These are phyloP conservation scores for Thalassarche chlororhynchos DNA, from an alignment of 2,113 vertebrate genomes.

Conservation along the genomic window DNA sequence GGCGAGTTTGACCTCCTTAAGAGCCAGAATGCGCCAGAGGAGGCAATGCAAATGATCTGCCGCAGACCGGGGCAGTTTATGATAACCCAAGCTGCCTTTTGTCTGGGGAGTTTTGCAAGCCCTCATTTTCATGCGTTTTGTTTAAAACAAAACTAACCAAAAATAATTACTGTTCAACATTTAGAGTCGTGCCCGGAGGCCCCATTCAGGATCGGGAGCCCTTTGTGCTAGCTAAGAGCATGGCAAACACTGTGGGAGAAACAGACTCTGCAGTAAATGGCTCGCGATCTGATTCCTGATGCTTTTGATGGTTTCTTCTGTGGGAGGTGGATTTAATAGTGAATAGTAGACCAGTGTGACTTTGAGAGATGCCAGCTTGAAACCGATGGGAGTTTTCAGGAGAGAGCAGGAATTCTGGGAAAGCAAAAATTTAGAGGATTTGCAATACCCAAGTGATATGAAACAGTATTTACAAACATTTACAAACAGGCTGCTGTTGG, in stretches of 20 bases:
- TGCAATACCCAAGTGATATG: not conserved
- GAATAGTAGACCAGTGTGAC: constrained; percentile 13
- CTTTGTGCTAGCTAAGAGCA: constrained; percentile 25
- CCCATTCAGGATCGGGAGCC: not conserved
- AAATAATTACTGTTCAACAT: constrained; percentile 6
- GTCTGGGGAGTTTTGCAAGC: not conserved
- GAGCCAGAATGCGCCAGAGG: not conserved
- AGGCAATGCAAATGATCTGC: not conserved
- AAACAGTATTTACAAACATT: constrained; percentile 40
- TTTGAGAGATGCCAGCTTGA: constrained; percentile 44
- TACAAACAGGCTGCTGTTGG: constrained; percentile 14
- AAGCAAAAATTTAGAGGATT: constrained; percentile 10
- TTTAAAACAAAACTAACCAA: constrained; percentile 15
- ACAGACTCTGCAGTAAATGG: not conserved
- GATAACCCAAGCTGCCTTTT: not conserved
- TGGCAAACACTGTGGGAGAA: not conserved
- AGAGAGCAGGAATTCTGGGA: constrained; percentile 11
- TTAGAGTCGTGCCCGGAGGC: not conserved
- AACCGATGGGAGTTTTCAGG: not conserved
- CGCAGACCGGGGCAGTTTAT: not conserved
- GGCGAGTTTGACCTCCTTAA: not conserved
- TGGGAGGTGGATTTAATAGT: constrained; percentile 39
- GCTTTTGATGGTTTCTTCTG: constrained; percentile 33
- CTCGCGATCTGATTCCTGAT: not conserved
- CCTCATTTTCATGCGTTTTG: not conserved